phyloP scores from a whole-genome alignment of 64 coral and sea anemone species.

The Astreopora myriophthalma region DNA sequence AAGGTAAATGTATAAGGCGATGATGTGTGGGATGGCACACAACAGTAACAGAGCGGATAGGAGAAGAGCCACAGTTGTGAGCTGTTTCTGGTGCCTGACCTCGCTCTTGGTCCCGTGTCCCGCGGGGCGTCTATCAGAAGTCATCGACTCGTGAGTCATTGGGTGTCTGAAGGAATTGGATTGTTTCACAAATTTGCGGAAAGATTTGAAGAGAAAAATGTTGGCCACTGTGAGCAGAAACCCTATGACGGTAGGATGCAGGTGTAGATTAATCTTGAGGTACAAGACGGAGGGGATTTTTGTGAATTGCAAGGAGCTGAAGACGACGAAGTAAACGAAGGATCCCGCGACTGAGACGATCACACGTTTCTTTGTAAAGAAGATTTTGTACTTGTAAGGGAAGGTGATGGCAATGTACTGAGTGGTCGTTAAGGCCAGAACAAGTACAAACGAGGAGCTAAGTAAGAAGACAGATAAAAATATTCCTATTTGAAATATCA shows the following conservation, averaged over 20 bases:
- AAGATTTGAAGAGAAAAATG: slow-evolving; percentile 31
- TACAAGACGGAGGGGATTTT: slow-evolving; percentile 27
- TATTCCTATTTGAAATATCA: background rate
- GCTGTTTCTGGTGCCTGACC: slow-evolving; percentile 26
- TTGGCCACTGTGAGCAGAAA: slow-evolving; percentile 32
- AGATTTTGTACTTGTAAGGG: slow-evolving; percentile 77
- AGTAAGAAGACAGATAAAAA: slow-evolving; percentile 68
- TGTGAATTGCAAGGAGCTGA: slow-evolving; percentile 65
- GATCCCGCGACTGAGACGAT: slow-evolving; percentile 27
- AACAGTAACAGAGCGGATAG: slow-evolving; percentile 32
- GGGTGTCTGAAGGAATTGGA: slow-evolving; percentile 25
- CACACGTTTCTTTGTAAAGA: slow-evolving; percentile 60
- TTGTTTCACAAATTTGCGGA: slow-evolving; percentile 34
- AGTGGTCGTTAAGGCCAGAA: slow-evolving; percentile 68
- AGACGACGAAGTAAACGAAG: slow-evolving; percentile 63
- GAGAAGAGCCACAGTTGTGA: slow-evolving; percentile 37
- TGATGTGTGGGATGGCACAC: slow-evolving; percentile 39
- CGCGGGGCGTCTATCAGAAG: background rate
- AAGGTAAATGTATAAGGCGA: slow-evolving; percentile 48
- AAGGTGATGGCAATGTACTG: slow-evolving; percentile 82
- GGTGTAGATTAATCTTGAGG: slow-evolving; percentile 30
- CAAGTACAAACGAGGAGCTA: slow-evolving; percentile 78
- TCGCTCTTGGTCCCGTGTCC: background rate
- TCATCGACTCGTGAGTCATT: background rate
- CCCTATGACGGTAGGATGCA: slow-evolving; percentile 43